phyloP scores from a whole-genome alignment of 2,797 vertebrate genomes.

The Heteromormyrus szaboi region DNA sequence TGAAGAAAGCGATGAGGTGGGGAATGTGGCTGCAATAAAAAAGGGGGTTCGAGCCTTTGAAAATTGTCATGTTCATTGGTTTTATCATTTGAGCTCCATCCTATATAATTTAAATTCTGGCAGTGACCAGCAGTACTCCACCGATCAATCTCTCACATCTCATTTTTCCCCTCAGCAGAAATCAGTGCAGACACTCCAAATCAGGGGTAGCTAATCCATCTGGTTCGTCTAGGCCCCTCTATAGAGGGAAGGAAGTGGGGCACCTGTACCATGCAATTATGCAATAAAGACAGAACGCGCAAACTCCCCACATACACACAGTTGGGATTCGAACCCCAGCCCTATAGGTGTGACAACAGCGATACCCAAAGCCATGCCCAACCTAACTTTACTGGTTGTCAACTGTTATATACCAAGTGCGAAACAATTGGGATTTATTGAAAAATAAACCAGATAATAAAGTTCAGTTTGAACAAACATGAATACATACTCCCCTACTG shows the following conservation, averaged over 20 bases:
- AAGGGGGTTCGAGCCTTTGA: not conserved
- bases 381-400: not conserved
- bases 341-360: not conserved
- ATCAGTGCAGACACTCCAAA: not conserved
- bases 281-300: not conserved
- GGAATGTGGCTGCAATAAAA: not conserved
- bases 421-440: slow-evolving; percentile 4
- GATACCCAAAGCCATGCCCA: not conserved
- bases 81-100: not conserved
- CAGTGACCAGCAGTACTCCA: not conserved
- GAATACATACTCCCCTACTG: not conserved
- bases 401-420: not conserved
- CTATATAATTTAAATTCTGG: not conserved
- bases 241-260: not conserved
- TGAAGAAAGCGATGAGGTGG: not conserved
- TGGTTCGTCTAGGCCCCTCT: not conserved
- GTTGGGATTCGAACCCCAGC: not conserved
- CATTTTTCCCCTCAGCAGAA: not conserved
- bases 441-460: slow-evolving; percentile 14
- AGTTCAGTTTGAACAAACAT: slow-evolving; percentile 13
- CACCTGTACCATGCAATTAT: not conserved
- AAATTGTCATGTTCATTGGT: not conserved
- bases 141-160: not conserved
- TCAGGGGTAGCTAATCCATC: not conserved
- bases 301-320: not conserved